phyloP scores from a whole-genome alignment of 2,888 invertebrate species.

The Phymatocera aterrima region DNA sequence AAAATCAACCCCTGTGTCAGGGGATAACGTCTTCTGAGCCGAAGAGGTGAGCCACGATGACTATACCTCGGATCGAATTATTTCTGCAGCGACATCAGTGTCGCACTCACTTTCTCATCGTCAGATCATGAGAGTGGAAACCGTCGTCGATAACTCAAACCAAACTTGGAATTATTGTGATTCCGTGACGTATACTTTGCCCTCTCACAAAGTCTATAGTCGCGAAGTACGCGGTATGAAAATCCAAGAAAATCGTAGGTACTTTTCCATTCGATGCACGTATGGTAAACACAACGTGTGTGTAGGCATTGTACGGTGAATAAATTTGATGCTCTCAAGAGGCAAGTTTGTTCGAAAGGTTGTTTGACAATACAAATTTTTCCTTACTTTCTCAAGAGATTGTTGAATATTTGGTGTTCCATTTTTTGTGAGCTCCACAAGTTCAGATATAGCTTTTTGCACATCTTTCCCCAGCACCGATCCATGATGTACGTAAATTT shows the following conservation, averaged over 20 bases:
- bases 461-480: not conserved
- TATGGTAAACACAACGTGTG: not conserved
- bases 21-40: too few species aligned
- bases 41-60: too few species aligned
- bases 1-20: too few species aligned
- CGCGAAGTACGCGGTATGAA: not conserved
- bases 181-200: not conserved
- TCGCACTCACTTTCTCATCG: not conserved
- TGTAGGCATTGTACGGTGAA: too few species aligned
- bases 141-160: not conserved
- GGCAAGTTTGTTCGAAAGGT: not conserved
- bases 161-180: not conserved
- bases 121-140: not conserved
- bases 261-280: not conserved
- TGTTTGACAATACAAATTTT: not conserved
- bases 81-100: too few species aligned
- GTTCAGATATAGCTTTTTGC: not conserved
- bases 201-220: too few species aligned
- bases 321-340: not conserved
- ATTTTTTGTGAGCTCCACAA: not conserved
- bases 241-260: not conserved
- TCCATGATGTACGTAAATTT: not conserved
- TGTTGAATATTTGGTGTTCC: not conserved
- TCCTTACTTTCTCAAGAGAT: not conserved
- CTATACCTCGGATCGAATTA: too few species aligned